Conservation (phyloP, 2,797 vertebrate genomes). For the Austrolebias charrua region DNA sequence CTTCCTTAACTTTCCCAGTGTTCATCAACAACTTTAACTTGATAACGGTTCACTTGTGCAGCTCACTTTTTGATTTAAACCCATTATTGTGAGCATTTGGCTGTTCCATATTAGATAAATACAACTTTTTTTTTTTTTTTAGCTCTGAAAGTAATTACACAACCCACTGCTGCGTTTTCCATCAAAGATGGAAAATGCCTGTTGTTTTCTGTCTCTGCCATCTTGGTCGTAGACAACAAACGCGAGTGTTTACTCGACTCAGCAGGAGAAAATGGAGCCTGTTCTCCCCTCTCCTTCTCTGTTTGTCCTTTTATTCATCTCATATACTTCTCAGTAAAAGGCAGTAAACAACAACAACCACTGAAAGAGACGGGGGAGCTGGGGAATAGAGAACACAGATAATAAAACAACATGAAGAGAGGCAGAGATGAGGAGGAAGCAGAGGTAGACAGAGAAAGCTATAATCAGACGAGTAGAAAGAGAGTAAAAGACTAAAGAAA, state of each 20-base stretch:
- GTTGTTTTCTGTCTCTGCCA: conserved; percentile 56
- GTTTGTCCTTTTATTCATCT: conserved; percentile 37
- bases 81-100: conserved; percentile 7
- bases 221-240: conserved; percentile 73
- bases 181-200: conserved; percentile 21
- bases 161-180: conserved; percentile 37
- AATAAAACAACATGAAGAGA: conserved; percentile 50
- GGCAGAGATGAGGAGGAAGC: conserved; percentile 45
- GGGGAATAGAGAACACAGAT: conserved; percentile 46
- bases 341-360: conserved; percentile 73
- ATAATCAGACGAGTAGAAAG: conserved; percentile 53
- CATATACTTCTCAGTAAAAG: conserved; percentile 49
- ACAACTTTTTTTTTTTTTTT: conserved; percentile 24
- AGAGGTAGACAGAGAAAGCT: conserved; percentile 56
- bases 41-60: neutral
- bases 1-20: conserved; percentile 27
- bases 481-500: conserved; percentile 50
- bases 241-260: conserved; percentile 68
- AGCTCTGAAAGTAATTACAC: conserved; percentile 29
- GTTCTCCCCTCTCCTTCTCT: conserved; percentile 9
- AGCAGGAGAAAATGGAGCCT: conserved; percentile 60
- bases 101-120: conserved; percentile 24
- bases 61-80: conserved; percentile 14
- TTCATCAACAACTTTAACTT: conserved; percentile 6
- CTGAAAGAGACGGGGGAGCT: conserved; percentile 34